Evolutionary conservation across 2,797 vertebrate species (phyloP).

Genomic region (Scomberomorus guttatus): DNA sequence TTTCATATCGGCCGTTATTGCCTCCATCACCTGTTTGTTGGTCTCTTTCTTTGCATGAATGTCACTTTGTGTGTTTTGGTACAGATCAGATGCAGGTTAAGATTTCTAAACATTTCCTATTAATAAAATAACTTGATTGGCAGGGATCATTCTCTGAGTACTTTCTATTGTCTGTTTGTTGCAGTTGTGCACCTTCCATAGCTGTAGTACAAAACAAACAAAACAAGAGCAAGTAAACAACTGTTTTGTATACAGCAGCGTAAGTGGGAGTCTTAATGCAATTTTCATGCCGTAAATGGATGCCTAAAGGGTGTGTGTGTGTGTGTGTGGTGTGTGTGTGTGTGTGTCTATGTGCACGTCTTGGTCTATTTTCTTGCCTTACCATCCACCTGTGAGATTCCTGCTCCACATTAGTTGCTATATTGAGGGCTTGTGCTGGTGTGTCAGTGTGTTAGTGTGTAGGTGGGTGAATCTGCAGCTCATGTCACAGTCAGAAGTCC

Average conservation of each 20-base stretch:
- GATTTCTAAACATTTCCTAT: not conserved
- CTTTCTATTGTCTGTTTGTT: not conserved
- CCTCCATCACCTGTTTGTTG: not conserved
- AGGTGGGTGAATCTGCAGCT: slow-evolving; percentile 49
- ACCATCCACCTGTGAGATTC: slow-evolving; percentile 72
- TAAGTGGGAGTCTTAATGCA: not conserved
- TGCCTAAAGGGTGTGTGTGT: slow-evolving; percentile 4
- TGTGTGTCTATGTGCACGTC: slow-evolving; percentile 24
- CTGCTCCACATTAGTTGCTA: slow-evolving; percentile 40
- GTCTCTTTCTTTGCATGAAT: not conserved
- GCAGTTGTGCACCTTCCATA: not conserved
- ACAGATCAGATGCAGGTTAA: too few species aligned
- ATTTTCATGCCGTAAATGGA: not conserved
- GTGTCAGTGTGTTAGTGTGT: slow-evolving; percentile 60
- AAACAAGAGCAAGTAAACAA: not conserved
- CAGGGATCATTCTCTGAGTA: not conserved
- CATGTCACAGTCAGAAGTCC: slow-evolving; percentile 28
- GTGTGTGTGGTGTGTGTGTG: not conserved
- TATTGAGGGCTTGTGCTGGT: slow-evolving; percentile 37
- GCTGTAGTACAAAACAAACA: not conserved
- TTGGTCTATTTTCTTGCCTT: slow-evolving; percentile 41
- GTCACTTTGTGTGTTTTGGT: too few species aligned
- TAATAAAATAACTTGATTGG: not conserved
- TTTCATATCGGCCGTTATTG: not conserved
- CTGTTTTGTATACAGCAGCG: too few species aligned